These are phyloP conservation scores for Saturnia japonica DNA, from an alignment of 2,888 invertebrate genomes.

Conservation along the genomic window DNA sequence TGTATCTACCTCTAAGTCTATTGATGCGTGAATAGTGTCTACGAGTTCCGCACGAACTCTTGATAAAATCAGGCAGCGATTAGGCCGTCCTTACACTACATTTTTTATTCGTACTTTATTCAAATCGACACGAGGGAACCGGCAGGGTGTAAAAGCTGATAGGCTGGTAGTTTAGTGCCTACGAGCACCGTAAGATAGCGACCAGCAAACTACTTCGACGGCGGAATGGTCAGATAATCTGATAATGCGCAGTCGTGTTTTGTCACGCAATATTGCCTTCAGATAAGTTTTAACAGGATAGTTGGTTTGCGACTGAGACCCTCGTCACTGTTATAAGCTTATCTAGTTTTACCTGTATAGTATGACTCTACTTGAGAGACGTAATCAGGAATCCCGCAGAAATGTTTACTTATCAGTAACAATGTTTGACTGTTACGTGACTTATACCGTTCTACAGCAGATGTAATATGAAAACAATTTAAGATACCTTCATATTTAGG, in stretches of 20 bases:
- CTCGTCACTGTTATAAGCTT: constrained; percentile 30
- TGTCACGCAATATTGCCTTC: constrained; percentile 65
- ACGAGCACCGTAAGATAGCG: constrained; percentile 48
- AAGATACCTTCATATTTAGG: background rate
- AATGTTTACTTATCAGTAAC: constrained; percentile 20
- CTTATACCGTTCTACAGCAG: background rate
- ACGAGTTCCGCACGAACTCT: constrained; percentile 48
- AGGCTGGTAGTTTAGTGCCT: constrained; percentile 59
- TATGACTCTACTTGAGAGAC: constrained; percentile 23
- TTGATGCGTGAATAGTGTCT: constrained; percentile 56
- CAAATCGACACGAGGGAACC: constrained; percentile 61
- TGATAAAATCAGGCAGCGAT: constrained; percentile 64
- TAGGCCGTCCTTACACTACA: constrained; percentile 59
- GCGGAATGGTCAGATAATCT: constrained; percentile 58
- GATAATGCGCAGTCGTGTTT: constrained; percentile 63
- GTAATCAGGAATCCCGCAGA: constrained; percentile 22
- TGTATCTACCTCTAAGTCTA: constrained; percentile 41
- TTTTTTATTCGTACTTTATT: constrained; percentile 68
- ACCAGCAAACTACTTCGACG: constrained; percentile 38
- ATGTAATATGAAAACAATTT: background rate
- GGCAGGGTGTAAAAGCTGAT: constrained; percentile 65
- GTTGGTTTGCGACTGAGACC: constrained; percentile 36
- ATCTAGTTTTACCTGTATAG: constrained; percentile 23
- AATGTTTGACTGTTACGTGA: constrained; percentile 11
- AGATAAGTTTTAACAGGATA: constrained; percentile 48